These are phyloP conservation scores for Spinus pinus DNA, from an alignment of 2,797 vertebrate genomes.

Conservation along the genomic window DNA sequence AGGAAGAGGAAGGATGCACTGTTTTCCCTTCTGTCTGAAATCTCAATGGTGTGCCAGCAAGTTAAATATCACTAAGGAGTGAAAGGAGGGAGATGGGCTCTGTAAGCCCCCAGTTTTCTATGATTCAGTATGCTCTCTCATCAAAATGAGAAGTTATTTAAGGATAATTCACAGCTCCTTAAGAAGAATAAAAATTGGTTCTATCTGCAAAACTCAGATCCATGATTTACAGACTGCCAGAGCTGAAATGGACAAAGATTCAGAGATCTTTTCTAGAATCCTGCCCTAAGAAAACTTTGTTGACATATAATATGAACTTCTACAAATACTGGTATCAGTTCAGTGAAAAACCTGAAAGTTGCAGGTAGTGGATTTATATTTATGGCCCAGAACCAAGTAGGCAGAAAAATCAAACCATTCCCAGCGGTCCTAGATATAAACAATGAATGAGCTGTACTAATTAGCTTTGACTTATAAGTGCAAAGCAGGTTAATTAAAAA, in stretches of 20 bases:
- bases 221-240: background rate
- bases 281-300: background rate
- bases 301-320: background rate
- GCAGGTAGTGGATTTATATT: background rate
- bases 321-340: background rate
- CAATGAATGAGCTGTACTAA: slow-evolving; percentile 10
- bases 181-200: background rate
- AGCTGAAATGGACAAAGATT: background rate
- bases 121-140: background rate
- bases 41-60: background rate
- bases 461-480: slow-evolving; percentile 27
- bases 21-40: background rate
- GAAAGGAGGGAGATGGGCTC: background rate
- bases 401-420: background rate
- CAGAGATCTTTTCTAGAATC: background rate
- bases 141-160: background rate
- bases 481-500: slow-evolving; percentile 66
- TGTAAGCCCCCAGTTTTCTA: background rate
- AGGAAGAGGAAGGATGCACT: background rate
- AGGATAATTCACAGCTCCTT: background rate
- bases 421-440: background rate
- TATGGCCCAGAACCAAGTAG: background rate
- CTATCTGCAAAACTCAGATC: background rate
- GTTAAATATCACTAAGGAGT: background rate
- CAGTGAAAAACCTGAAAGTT: background rate